Conservation (phyloP, 2,888 invertebrate species). For the Argyresthia goedartella region DNA sequence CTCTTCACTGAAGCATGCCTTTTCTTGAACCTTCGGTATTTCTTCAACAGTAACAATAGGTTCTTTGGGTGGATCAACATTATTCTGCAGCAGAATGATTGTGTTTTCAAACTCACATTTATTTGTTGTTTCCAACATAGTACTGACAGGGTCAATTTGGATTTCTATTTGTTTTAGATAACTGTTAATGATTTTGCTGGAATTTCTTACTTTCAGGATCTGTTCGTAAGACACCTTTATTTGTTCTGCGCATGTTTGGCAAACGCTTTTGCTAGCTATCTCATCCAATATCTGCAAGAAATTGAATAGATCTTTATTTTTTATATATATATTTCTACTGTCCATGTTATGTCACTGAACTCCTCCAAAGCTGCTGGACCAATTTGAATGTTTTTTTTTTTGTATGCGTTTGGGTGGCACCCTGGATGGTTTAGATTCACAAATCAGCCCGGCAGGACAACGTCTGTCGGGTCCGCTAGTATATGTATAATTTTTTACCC, state of each 20-base stretch:
- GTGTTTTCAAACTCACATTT: background rate
- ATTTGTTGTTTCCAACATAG: background rate
- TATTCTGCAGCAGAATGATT: background rate
- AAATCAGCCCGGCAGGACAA: no score
- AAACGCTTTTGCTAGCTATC: conserved; percentile 24
- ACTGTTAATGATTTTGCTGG: conserved; percentile 23
- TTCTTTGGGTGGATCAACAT: background rate
- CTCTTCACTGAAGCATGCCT: no score
- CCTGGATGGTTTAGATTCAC: no score
- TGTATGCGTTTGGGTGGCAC: no score
- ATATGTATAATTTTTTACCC: no score
- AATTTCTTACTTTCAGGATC: conserved; percentile 29
- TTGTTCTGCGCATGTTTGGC: conserved; percentile 30
- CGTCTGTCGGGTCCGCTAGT: no score
- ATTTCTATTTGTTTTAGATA: background rate
- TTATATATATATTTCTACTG: no score
- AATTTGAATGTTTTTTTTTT: no score
- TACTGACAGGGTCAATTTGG: background rate
- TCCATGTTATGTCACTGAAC: no score
- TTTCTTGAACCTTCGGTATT: background rate
- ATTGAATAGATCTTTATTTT: no score
- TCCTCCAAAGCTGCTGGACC: no score
- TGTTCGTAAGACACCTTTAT: conserved; percentile 32
- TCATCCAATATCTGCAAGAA: conserved; percentile 24
- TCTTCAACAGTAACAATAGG: background rate